These are phyloP conservation scores for Ichneumoninae sp. DNA, from an alignment of 2,888 invertebrate genomes.

Conservation along the genomic window DNA sequence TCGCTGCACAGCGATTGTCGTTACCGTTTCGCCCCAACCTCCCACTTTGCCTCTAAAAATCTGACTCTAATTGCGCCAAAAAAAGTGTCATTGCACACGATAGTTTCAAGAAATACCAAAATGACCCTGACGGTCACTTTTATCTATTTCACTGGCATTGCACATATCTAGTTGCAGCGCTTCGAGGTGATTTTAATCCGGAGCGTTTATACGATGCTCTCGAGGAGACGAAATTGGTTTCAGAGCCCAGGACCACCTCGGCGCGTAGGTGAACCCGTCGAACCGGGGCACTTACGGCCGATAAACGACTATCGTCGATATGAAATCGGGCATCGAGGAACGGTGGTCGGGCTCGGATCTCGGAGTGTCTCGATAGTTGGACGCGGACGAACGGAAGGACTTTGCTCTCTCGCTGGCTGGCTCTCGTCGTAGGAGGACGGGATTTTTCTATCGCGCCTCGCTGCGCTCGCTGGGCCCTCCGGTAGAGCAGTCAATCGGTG, in stretches of 20 bases:
- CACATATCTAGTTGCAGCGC: too few relatives aligned
- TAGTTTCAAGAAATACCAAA: background rate
- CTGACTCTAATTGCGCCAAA: too few relatives aligned
- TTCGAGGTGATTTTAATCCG: too few relatives aligned
- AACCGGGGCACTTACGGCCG: constrained; percentile 45
- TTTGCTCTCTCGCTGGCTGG: constrained; percentile 15
- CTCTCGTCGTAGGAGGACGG: constrained; percentile 74
- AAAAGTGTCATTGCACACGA: too few relatives aligned
- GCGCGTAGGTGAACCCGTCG: constrained; percentile 78
- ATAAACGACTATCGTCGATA: constrained; percentile 46
- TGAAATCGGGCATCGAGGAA: constrained; percentile 6
- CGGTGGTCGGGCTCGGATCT: too few relatives aligned
- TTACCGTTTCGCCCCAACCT: too few relatives aligned
- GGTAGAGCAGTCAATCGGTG: background rate
- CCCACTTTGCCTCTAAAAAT: background rate
- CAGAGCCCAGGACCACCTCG: background rate
- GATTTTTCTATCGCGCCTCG: constrained; percentile 70
- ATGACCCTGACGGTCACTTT: too few relatives aligned
- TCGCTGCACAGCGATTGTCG: too few relatives aligned
- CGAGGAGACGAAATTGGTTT: too few relatives aligned
- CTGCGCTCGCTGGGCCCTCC: constrained; percentile 17
- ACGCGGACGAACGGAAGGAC: constrained; percentile 57
- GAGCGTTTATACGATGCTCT: too few relatives aligned
- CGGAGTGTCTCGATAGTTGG: constrained; percentile 9
- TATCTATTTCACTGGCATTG: too few relatives aligned